These are phyloP conservation scores for Drosophila littoralis DNA, from an alignment of 1,140 invertebrate species.

Conservation along the genomic window DNA sequence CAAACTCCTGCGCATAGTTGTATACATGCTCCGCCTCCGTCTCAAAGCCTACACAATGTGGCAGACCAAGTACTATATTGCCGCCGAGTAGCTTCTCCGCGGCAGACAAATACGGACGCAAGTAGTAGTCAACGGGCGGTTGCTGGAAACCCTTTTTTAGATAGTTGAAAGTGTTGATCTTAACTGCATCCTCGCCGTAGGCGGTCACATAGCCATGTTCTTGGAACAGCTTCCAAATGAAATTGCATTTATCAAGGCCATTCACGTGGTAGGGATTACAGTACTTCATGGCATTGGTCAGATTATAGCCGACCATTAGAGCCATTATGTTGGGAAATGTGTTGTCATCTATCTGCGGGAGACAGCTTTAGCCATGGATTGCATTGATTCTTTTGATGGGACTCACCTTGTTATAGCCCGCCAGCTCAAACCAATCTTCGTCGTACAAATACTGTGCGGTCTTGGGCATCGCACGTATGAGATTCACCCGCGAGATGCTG, in stretches of 20 bases:
- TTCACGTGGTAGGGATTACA: constrained; percentile 85
- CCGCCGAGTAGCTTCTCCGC: constrained; percentile 86
- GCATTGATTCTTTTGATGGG: no score
- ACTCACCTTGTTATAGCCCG: constrained; percentile 85
- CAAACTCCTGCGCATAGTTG: constrained; percentile 86
- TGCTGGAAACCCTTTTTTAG: constrained; percentile 90
- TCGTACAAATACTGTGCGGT: constrained; percentile 88
- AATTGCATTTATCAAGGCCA: constrained; percentile 88
- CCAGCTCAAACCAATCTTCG: constrained; percentile 85
- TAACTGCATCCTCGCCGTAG: constrained; percentile 91
- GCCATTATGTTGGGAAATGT: constrained; percentile 94
- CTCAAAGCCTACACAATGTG: constrained; percentile 87
- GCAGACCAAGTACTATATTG: constrained; percentile 76
- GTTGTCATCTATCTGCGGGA: constrained; percentile 89
- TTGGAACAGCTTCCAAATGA: constrained; percentile 92
- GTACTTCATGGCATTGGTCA: constrained; percentile 83
- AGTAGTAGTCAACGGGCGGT: constrained; percentile 93
- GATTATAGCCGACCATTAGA: constrained; percentile 88
- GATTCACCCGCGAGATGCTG: constrained; percentile 91
- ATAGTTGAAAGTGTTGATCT: constrained; percentile 93
- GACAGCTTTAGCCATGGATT: constrained; percentile 5
- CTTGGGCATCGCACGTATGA: constrained; percentile 90
- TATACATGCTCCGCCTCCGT: constrained; percentile 86
- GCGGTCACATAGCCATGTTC: constrained; percentile 90
- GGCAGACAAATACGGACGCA: constrained; percentile 90